phyloP scores from a whole-genome alignment of 2,888 invertebrate species.

The Phymatocera aterrima region DNA sequence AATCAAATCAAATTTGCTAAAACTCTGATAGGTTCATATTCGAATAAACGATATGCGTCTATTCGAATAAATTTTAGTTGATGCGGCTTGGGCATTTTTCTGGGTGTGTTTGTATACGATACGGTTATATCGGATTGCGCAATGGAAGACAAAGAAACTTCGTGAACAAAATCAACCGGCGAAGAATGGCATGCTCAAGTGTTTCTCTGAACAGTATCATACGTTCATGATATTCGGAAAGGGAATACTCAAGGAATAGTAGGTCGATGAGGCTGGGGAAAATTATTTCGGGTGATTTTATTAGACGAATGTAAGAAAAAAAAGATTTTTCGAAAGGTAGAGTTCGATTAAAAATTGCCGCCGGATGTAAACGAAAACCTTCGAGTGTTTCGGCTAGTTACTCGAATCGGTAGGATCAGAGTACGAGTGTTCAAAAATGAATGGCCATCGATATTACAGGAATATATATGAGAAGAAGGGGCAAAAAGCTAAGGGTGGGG shows the following conservation, averaged over 20 bases:
- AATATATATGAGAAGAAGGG: constrained; percentile 46
- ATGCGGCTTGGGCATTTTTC: too few relatives aligned
- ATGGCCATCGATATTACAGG: constrained; percentile 41
- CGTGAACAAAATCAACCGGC: neutral
- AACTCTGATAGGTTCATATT: too few relatives aligned
- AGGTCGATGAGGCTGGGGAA: neutral
- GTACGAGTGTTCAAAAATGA: constrained; percentile 37
- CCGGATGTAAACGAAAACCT: too few relatives aligned
- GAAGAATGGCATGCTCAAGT: neutral
- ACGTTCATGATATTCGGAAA: neutral
- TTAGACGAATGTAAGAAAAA: neutral
- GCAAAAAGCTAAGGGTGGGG: neutral
- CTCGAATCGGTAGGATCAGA: neutral
- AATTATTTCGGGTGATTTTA: neutral
- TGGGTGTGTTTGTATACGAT: too few relatives aligned
- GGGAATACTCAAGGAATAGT: neutral
- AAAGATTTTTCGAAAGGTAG: too few relatives aligned
- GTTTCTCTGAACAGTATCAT: neutral
- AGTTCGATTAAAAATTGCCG: too few relatives aligned
- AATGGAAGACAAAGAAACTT: neutral
- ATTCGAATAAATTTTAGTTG: too few relatives aligned
- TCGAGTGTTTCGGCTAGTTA: neutral
- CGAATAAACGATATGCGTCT: too few relatives aligned
- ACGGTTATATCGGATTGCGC: neutral
- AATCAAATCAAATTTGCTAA: too few relatives aligned